Evolutionary conservation across 2,888 invertebrate genomes (phyloP).

Genomic region (Chaetogeoica ovagalla): DNA sequence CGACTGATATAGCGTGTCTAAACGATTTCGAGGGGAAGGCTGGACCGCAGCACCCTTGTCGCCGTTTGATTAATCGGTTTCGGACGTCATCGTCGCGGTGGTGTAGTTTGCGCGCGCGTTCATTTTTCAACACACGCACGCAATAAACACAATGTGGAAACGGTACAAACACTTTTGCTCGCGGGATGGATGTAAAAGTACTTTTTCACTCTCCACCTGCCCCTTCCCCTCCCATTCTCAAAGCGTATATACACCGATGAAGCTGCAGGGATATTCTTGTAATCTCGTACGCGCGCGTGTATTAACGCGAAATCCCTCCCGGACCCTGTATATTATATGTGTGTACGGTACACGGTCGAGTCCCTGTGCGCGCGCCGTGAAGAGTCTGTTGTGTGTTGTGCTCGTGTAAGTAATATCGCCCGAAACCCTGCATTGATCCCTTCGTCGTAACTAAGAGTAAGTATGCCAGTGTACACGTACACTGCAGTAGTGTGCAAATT

Average conservation of each 20-base stretch:
- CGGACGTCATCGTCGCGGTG: neutral
- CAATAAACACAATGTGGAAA: neutral
- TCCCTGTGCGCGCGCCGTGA: neutral
- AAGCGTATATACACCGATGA: too few species aligned
- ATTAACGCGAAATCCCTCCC: neutral
- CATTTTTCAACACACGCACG: constrained; percentile 39
- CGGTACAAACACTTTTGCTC: neutral
- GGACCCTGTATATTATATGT: neutral
- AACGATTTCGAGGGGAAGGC: constrained; percentile 11
- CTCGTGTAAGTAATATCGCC: neutral
- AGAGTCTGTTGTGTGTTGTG: neutral
- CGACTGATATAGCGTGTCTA: neutral
- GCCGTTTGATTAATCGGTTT: constrained; percentile 47
- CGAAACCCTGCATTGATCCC: neutral
- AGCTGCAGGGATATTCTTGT: constrained; percentile 1
- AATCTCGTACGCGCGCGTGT: neutral
- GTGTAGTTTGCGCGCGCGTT: neutral
- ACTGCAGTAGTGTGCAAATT: neutral
- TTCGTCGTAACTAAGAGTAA: constrained; percentile 11
- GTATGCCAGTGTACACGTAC: neutral
- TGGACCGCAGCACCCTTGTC: constrained; percentile 9
- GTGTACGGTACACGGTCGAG: neutral
- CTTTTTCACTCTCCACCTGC: neutral
- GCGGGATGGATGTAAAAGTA: neutral
- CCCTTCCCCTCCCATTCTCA: neutral